These are phyloP conservation scores for Corvus cornix DNA, from an alignment of 2,113 vertebrate species.

Conservation along the genomic window DNA sequence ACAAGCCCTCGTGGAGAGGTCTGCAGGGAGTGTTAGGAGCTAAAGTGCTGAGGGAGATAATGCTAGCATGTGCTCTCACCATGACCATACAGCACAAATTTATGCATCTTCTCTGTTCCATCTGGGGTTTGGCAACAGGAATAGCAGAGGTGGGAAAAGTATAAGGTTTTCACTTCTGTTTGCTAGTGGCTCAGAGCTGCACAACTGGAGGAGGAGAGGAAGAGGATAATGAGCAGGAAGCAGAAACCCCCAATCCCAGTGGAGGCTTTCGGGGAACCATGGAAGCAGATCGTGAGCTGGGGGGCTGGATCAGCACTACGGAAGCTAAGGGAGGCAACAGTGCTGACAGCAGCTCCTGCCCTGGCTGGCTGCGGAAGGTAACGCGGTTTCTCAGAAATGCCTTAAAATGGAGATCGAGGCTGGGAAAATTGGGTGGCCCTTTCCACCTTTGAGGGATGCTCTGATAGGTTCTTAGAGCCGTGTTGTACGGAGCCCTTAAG, in stretches of 20 bases:
- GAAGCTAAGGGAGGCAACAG: conserved; percentile 76
- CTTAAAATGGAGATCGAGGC: neutral
- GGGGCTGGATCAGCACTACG: conserved; percentile 78
- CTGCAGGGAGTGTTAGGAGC: neutral
- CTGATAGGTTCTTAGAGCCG: neutral
- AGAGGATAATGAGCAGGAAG: conserved; percentile 82
- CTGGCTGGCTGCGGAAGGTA: conserved; percentile 94
- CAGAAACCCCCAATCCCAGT: conserved; percentile 83
- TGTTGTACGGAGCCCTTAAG: neutral
- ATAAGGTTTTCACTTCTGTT: neutral
- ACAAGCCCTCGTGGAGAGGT: neutral
- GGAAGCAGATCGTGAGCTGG: conserved; percentile 86
- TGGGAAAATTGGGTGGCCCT: neutral
- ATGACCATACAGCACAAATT: neutral
- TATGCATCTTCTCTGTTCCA: neutral
- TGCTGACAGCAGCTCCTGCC: conserved; percentile 90
- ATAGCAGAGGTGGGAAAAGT: neutral
- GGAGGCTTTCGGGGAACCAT: conserved; percentile 90
- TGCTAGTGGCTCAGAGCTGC: conserved; percentile 83
- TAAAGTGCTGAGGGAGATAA: neutral
- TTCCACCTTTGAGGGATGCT: neutral
- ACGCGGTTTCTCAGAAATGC: neutral
- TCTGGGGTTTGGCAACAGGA: neutral
- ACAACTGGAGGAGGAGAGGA: conserved; percentile 80
- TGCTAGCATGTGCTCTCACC: neutral